These are phyloP conservation scores for Sitobion miscanthi DNA, from an alignment of 1,140 invertebrate species.

Conservation along the genomic window DNA sequence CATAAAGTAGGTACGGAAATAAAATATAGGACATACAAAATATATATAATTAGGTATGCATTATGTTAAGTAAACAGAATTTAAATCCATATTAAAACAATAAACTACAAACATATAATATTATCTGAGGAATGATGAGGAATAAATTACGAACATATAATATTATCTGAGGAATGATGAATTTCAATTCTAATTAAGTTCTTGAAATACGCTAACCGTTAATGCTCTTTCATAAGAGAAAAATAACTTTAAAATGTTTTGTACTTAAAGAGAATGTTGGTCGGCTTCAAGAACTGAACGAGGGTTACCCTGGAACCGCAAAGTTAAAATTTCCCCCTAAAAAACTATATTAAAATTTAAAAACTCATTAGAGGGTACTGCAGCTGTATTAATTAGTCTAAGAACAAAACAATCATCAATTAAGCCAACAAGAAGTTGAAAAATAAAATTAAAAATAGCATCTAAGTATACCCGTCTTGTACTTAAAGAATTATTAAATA, in stretches of 20 bases:
- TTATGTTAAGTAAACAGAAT: background rate
- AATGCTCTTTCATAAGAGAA: background rate
- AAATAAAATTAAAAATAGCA: slow-evolving; percentile 2
- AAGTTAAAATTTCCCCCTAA: background rate
- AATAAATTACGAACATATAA: background rate
- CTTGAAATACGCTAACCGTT: background rate
- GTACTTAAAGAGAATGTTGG: background rate
- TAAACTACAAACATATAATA: background rate
- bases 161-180: background rate
- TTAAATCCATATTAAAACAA: background rate
- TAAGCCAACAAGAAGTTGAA: background rate
- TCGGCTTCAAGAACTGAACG: background rate
- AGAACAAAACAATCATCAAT: background rate
- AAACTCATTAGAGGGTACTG: background rate
- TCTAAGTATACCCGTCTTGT: background rate
- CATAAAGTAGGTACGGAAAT: too few species aligned
- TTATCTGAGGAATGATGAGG: background rate
- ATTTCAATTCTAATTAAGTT: background rate
- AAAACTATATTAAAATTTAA: slow-evolving; percentile 20
- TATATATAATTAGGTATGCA: too few species aligned
- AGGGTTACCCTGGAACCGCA: background rate
- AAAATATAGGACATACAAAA: too few species aligned
- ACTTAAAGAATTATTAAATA: background rate
- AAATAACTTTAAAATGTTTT: slow-evolving; percentile 6
- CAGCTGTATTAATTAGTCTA: background rate